These are phyloP conservation scores for Panulirus ornatus DNA, from an alignment of 1,140 invertebrate species.

Conservation along the genomic window DNA sequence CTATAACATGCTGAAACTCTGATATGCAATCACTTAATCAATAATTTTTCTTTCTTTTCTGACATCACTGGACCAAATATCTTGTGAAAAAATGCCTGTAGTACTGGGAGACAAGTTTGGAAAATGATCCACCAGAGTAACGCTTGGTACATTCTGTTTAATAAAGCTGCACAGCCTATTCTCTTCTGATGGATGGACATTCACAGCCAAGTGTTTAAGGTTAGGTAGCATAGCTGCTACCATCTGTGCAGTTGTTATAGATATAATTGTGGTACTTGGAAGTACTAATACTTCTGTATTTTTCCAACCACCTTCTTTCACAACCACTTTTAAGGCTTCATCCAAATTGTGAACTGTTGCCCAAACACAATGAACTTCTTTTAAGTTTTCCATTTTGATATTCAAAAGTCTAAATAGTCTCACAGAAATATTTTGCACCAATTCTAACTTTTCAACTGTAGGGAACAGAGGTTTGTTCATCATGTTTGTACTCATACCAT, in stretches of 20 bases:
- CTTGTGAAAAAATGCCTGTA: slow-evolving; percentile 33
- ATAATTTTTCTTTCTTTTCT: no score
- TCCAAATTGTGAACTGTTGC: slow-evolving; percentile 49
- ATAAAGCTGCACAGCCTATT: slow-evolving; percentile 2
- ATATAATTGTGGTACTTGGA: background rate
- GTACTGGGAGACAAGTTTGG: slow-evolving; percentile 18
- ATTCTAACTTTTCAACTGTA: slow-evolving; percentile 53
- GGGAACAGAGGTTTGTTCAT: slow-evolving; percentile 33
- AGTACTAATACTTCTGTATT: slow-evolving; percentile 19
- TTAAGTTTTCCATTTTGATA: slow-evolving; percentile 41
- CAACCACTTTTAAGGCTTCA: slow-evolving; percentile 31
- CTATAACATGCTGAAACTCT: no score
- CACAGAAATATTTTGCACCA: slow-evolving; percentile 58
- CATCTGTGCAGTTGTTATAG: slow-evolving; percentile 30
- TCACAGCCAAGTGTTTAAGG: slow-evolving; percentile 28
- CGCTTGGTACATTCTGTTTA: background rate
- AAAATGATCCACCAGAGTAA: slow-evolving; percentile 8
- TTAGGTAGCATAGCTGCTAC: background rate
- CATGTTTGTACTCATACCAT: background rate
- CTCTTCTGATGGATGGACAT: slow-evolving; percentile 1
- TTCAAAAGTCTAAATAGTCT: slow-evolving; percentile 50
- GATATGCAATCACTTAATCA: no score
- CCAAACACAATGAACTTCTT: slow-evolving; percentile 42
- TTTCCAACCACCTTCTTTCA: slow-evolving; percentile 48
- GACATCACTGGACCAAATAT: no score